Base-by-base conservation (phyloP, 2,888 invertebrate genomes). In the Graphium colonna region DNA sequence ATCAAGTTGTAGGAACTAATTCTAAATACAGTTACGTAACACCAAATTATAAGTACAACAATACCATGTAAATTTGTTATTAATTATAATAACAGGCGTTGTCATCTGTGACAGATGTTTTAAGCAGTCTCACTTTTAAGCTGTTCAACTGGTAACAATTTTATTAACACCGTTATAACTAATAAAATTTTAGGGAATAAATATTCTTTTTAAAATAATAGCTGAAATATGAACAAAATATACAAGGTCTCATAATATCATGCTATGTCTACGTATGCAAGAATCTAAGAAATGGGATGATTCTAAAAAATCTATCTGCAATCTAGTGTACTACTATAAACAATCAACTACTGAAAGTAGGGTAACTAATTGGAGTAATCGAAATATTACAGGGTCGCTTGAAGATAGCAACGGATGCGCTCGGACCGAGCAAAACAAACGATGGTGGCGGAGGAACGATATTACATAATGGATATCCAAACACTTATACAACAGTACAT, bases 401-500 rank as follows among this genome's bases (percentile, higher is more conserved):
- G 12, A n/a, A 13, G 12, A 8, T 40, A 28, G 7, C 36, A 26
- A 41, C 15, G 39, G 15, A 48, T n/a, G 42, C 16, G 13, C 17
- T 17, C 31, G 31, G 12, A 9, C 40, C 12, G 47, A 33, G 46
- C 39, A 50, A 55, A 52, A 47, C 16, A 16, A 16, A 51, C 12
- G 17, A 49, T 49, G 41, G 33, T 45, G n/a, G 47, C 41, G 55
- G 51, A 44, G 52, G 40, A 53, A 48, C 12, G 21, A 57, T 31
- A 48, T n/a, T 58, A 56, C 42, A 47, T 46, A 57, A 52, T 49
- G 45, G 57, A 36, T 39, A 15, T 42, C 62, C 55, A 51, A 61
- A 65, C 60, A 68, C 68, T 64, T 69, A 77, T 72, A 72, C 71
- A 66, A 63, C 78, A 77, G 79, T 75, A 75, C 71, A 73, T 67